Base-by-base conservation (phyloP, 2,888 invertebrate species). In the Chrysodeixis includens region DNA sequence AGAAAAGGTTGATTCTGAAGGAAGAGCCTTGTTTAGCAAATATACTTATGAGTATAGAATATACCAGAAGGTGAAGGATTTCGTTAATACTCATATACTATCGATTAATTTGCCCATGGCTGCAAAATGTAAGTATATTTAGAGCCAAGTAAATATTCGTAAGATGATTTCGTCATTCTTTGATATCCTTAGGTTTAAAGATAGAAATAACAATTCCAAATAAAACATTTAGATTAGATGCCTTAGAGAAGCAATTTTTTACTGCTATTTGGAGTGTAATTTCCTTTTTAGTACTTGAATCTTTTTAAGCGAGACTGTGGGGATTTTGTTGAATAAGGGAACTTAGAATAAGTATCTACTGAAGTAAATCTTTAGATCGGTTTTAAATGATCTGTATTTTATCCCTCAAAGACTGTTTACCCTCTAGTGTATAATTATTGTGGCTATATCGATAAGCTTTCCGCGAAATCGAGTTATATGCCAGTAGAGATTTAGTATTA, bases 61-160 rank as follows among this genome's bases (percentile, higher is more conserved):
- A 70, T 88, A 95, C 66, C 95, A 96, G 74, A 96, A 96, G 83
- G 89, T 97, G 46, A 95, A 96, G 76, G 91, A 95, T 77, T 97
- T 96, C 83, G 92, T 96, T 3, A 93, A 95, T 58, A 95, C 93
- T 61, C 97, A 96, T 88, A 95, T 96, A 53, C 83, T 97, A 30
- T 96, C 96, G 32, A 96, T 97, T 9, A 96, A 96, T 82, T 84
- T 97, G 56, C 96, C 97, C 0, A 96, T 96, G 85, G 96, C 97
- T 12, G 97, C 97, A 0, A 94, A 96, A 71, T 96, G 96, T 96
- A 90, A 94, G 95, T 95, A 88, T 84, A 22, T 30, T n/a, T n/a
- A n/a, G n/a, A n/a, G n/a, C n/a, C n/a, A n/a, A n/a, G n/a, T n/a
- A n/a, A n/a, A n/a, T n/a, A n/a, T n/a, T n/a, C n/a, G n/a, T n/a